A percentile compares a stretch with the other conserved stretches of the same genome.
Evolutionary conservation across 2,797 vertebrate species (phyloP).

Genomic region (Phrynocephalus forsythii): DNA sequence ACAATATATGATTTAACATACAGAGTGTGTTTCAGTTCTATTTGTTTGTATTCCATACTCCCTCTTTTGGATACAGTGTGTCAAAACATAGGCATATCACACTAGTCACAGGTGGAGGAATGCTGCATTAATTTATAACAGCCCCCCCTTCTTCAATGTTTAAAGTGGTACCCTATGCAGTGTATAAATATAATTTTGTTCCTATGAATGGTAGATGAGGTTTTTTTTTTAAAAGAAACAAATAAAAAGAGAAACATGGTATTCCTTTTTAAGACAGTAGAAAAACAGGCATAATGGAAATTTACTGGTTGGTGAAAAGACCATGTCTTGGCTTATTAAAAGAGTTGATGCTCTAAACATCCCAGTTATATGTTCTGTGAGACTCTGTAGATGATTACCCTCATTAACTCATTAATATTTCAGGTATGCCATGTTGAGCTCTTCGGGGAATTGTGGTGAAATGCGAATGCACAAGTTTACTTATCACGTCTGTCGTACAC

Average conservation of each 20-base stretch:
- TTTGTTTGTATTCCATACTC: too few species aligned
- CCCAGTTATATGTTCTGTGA: constrained; percentile 75
- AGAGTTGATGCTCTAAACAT: constrained; percentile 29
- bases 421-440: constrained; percentile 84
- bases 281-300: constrained; percentile 55
- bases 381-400: constrained; percentile 74
- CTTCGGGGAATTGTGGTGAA: constrained; percentile 80
- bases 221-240: constrained; percentile 37
- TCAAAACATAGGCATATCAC: too few species aligned
- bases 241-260: constrained; percentile 30
- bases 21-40: too few species aligned
- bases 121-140: background rate
- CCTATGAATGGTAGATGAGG: background rate
- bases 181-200: background rate
- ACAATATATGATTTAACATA: too few species aligned
- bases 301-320: constrained; percentile 34
- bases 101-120: too few species aligned
- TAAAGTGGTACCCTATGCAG: background rate
- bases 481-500: constrained; percentile 76
- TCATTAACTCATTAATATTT: constrained; percentile 84
- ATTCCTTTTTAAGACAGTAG: constrained; percentile 41
- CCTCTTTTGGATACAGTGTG: too few species aligned
- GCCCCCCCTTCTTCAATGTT: background rate
- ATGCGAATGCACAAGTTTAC: constrained; percentile 82
- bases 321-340: background rate